Evolutionary conservation across 1,140 invertebrate species (phyloP).

Genomic region (Drosophila pectinifera): DNA sequence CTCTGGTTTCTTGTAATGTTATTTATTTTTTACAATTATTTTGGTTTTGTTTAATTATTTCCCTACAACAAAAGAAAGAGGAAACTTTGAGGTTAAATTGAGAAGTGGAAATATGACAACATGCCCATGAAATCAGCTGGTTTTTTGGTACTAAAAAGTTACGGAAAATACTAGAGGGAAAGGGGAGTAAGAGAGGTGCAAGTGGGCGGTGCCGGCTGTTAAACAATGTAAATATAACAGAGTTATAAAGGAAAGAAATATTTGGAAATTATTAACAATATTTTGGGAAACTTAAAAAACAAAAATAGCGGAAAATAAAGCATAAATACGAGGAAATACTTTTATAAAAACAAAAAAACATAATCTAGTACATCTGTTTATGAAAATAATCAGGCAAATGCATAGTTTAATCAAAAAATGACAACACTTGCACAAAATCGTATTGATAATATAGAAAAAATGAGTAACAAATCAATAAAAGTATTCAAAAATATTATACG

Average conservation of each 20-base stretch:
- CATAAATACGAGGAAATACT: not conserved
- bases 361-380: no score
- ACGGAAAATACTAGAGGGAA: not conserved
- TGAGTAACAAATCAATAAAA: no score
- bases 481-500: not conserved
- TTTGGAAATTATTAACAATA: not conserved
- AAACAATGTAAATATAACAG: not conserved
- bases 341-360: not conserved
- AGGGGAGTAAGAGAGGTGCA: not conserved
- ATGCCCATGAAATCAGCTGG: slow-evolving; percentile 65
- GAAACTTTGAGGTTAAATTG: slow-evolving; percentile 32
- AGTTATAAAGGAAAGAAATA: not conserved
- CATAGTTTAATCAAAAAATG: no score
- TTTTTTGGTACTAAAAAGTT: slow-evolving; percentile 5
- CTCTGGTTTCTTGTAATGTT: slow-evolving; percentile 13
- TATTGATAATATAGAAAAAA: not conserved
- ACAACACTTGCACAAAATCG: not conserved
- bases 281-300: not conserved
- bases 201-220: slow-evolving; percentile 20
- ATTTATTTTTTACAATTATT: slow-evolving; percentile 39
- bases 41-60: slow-evolving; percentile 18
- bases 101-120: slow-evolving; percentile 41
- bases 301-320: not conserved
- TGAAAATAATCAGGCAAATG: no score
- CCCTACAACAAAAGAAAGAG: not conserved